phyloP scores from a whole-genome alignment of 2,113 vertebrate species.

The Origma solitaria region DNA sequence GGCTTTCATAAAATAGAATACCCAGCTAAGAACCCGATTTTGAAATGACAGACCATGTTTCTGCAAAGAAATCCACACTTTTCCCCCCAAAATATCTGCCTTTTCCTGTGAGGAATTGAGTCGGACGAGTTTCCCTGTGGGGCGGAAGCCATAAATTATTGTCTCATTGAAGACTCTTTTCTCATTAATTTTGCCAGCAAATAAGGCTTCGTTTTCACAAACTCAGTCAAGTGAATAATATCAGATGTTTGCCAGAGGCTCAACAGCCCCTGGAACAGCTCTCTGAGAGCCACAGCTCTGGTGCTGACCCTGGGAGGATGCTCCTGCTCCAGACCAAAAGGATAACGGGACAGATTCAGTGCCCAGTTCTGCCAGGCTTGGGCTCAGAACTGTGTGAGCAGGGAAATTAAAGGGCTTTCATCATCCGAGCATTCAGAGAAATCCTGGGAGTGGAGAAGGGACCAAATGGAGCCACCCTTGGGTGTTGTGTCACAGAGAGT shows the following conservation, averaged over 20 bases:
- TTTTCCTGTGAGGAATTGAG: not conserved
- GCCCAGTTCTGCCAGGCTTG: not conserved
- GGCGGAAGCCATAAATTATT: slow-evolving; percentile 54
- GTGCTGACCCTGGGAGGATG: not conserved
- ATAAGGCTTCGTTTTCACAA: slow-evolving; percentile 31
- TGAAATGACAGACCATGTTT: not conserved
- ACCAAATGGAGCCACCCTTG: accelerated
- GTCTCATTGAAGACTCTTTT: slow-evolving; percentile 64
- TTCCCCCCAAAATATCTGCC: not conserved
- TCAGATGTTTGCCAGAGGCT: slow-evolving; percentile 27
- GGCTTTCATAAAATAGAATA: not conserved
- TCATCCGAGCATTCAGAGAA: not conserved
- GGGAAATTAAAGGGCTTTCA: not conserved
- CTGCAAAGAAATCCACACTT: not conserved
- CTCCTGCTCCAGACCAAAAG: not conserved
- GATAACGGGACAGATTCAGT: not conserved
- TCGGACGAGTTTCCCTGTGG: not conserved
- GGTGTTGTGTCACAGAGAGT: not conserved
- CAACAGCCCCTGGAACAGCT: not conserved
- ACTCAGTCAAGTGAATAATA: slow-evolving; percentile 43
- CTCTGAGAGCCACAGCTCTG: not conserved
- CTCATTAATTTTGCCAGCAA: slow-evolving; percentile 69
- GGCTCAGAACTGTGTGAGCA: not conserved
- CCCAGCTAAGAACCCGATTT: not conserved
- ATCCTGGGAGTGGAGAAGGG: not conserved